These are phyloP conservation scores for Apotomis capreana DNA, from an alignment of 2,888 invertebrate genomes.

Conservation along the genomic window DNA sequence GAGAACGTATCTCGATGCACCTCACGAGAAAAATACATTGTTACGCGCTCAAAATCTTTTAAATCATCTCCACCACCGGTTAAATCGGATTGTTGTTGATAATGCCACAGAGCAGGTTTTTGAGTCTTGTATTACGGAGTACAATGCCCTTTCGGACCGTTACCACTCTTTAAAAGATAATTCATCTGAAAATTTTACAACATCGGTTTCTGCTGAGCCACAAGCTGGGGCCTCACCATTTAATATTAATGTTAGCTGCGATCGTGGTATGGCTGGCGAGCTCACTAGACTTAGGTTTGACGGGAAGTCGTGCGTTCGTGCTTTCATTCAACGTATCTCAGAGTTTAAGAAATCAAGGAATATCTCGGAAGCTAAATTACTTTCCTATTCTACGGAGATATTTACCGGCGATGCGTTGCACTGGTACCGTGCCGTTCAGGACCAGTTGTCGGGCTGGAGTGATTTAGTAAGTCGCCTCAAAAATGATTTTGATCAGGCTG, in stretches of 20 bases:
- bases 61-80: not conserved
- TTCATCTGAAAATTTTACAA: not conserved
- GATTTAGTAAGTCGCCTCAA: conserved; percentile 2
- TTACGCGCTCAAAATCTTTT: conserved; percentile 13
- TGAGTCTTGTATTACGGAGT: not conserved
- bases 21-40: conserved; percentile 1
- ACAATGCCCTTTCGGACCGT: not conserved
- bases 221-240: not conserved
- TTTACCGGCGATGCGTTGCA: conserved; percentile 21
- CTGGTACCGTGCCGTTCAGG: conserved; percentile 10
- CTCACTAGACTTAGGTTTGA: not conserved
- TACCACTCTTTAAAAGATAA: not conserved
- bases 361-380: not conserved
- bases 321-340: conserved; percentile 19
- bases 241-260: conserved; percentile 15
- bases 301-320: conserved; percentile 13
- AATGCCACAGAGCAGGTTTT: not conserved
- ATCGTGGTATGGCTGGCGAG: conserved; percentile 2
- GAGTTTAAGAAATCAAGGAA: conserved; percentile 8
- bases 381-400: conserved; percentile 1
- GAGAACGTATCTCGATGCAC: not conserved
- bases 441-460: conserved; percentile 7
- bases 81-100: conserved; percentile 1
- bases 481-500: conserved; percentile 6
- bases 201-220: not conserved